Conservation (phyloP, 2,113 vertebrate species). For the Talpa occidentalis region DNA sequence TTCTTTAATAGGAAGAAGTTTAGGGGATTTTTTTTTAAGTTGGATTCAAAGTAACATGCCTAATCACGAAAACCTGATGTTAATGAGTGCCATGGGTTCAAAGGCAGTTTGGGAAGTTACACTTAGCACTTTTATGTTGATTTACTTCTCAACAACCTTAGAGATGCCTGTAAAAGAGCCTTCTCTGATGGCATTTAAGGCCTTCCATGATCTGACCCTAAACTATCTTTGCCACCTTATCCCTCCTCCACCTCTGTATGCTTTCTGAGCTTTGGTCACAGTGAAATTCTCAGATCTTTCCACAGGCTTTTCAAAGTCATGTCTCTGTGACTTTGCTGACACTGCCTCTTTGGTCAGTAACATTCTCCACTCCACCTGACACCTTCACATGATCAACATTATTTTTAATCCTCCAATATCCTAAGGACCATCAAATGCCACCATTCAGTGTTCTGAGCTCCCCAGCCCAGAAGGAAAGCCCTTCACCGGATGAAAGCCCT, state of each 20-base stretch:
- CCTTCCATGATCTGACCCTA: not conserved
- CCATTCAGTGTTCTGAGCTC: rapidly evolving
- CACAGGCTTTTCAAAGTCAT: rapidly evolving
- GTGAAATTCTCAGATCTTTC: not conserved
- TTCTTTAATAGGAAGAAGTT: constrained; percentile 85
- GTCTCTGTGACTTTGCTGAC: not conserved
- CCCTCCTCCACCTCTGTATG: rapidly evolving
- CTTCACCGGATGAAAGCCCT: not conserved
- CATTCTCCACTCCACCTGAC: too few relatives aligned
- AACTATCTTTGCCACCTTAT: too few relatives aligned
- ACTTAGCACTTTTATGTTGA: not conserved
- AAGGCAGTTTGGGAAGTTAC: not conserved
- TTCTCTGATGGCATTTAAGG: not conserved
- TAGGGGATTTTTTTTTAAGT: constrained; percentile 73
- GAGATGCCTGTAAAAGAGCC: not conserved
- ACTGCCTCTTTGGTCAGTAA: rapidly evolving
- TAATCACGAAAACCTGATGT: constrained; percentile 64
- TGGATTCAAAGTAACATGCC: constrained; percentile 72
- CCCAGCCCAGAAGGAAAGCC: not conserved
- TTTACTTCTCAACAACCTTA: not conserved
- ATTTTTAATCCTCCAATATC: not conserved
- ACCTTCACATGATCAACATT: rapidly evolving
- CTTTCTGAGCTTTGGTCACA: not conserved
- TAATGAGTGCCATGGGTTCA: not conserved
- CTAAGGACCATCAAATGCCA: rapidly evolving